Conservation (phyloP, 2,113 vertebrate genomes). For the Pimephales promelas region DNA sequence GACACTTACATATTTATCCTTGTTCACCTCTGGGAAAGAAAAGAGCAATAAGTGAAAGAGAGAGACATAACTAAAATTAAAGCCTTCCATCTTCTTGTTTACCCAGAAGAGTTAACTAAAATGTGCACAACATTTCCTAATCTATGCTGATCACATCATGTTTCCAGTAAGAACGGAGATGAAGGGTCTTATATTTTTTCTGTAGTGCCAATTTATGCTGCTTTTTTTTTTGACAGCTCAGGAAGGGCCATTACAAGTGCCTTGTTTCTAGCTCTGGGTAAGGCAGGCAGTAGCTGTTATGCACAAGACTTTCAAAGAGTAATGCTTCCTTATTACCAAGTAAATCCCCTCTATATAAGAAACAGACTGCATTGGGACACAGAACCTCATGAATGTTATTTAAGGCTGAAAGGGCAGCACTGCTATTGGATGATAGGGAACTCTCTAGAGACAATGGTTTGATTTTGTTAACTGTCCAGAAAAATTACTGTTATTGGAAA, state of each 20-base stretch:
- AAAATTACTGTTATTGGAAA: neutral
- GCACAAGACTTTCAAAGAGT: conserved; percentile 35
- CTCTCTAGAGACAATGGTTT: conserved; percentile 6
- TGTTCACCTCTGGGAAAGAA: conserved; percentile 43
- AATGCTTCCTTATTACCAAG: conserved; percentile 53
- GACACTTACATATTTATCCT: conserved; percentile 51
- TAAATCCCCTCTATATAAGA: conserved; percentile 47
- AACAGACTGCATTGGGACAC: conserved; percentile 24
- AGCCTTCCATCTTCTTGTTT: conserved; percentile 52
- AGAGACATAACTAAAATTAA: conserved; percentile 49
- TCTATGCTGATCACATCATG: conserved; percentile 31
- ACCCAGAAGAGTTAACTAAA: conserved; percentile 39
- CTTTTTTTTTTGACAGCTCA: conserved; percentile 39
- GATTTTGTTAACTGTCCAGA: neutral
- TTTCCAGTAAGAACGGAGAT: conserved; percentile 28
- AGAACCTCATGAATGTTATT: conserved; percentile 39
- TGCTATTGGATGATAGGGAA: conserved; percentile 10
- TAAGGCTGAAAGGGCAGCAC: conserved; percentile 13
- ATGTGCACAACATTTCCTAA: conserved; percentile 48
- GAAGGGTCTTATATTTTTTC: conserved; percentile 44
- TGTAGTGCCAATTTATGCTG: conserved; percentile 48
- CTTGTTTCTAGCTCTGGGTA: neutral
- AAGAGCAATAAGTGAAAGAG: conserved; percentile 34
- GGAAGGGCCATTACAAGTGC: conserved; percentile 14
- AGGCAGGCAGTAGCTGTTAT: conserved; percentile 38